phyloP scores from a whole-genome alignment of 2,113 vertebrate species.

The Meles meles region DNA sequence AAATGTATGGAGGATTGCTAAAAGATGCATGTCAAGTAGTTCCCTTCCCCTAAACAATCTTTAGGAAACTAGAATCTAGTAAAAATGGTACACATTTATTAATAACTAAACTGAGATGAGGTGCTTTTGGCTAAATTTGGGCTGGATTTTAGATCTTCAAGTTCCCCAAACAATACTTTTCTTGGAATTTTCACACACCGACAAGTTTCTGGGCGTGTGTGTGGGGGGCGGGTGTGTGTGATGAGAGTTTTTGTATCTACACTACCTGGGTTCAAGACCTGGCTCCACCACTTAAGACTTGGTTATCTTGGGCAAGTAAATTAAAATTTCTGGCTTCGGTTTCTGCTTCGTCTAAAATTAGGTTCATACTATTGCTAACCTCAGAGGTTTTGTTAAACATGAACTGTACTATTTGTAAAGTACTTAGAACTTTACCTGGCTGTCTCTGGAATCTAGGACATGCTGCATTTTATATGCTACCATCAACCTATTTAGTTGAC shows the following conservation, averaged over 20 bases:
- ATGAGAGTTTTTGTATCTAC: neutral
- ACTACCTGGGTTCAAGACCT: neutral
- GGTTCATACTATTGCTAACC: neutral
- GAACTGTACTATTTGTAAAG: neutral
- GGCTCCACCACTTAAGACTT: neutral
- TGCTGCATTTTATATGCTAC: neutral
- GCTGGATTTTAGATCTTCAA: neutral
- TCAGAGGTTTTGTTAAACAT: neutral
- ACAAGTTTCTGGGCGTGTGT: neutral
- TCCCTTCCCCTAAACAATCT: neutral
- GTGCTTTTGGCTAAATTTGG: neutral
- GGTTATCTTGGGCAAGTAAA: neutral
- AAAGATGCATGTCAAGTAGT: neutral
- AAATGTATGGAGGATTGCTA: neutral
- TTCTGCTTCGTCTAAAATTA: conserved; percentile 21
- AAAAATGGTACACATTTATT: neutral
- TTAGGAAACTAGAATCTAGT: neutral
- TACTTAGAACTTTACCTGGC: neutral
- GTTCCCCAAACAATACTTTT: neutral
- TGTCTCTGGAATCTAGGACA: neutral
- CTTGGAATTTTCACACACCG: neutral
- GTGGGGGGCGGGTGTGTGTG: neutral
- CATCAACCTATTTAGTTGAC: neutral
- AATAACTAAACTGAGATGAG: neutral
- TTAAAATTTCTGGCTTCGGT: neutral